Conservation (phyloP, 2,888 invertebrate genomes). For the Watsonalla cultraria region DNA sequence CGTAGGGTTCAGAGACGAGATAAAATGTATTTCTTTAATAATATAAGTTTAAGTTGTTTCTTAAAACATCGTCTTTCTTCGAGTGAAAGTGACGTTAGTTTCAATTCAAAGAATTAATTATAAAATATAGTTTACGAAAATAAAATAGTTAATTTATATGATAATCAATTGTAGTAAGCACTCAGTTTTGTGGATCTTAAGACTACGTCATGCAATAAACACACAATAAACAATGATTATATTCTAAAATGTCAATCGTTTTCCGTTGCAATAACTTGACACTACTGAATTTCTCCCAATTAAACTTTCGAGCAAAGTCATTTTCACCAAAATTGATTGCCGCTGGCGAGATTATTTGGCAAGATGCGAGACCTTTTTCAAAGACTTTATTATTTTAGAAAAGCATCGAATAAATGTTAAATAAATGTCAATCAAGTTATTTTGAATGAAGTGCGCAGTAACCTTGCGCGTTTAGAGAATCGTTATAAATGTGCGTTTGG, state of each 20-base stretch:
- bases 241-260: background rate
- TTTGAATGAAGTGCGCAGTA: background rate
- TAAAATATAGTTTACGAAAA: too few species aligned
- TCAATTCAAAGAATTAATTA: too few species aligned
- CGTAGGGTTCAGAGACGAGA: too few species aligned
- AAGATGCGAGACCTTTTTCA: background rate
- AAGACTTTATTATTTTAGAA: background rate
- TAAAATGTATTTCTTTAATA: too few species aligned
- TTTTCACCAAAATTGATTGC: background rate
- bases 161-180: too few species aligned
- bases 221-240: background rate
- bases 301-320: background rate
- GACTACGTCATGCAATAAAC: background rate
- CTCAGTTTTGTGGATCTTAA: background rate
- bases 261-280: background rate
- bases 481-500: constrained; percentile 3
- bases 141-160: too few species aligned
- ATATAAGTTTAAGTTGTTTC: too few species aligned
- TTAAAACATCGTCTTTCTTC: too few species aligned
- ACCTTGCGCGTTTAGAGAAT: background rate
- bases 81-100: too few species aligned
- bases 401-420: background rate
- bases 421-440: background rate
- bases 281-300: background rate
- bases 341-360: background rate